Base-by-base conservation (phyloP, 2,888 invertebrate genomes). In the Stenotaenia linearis region DNA sequence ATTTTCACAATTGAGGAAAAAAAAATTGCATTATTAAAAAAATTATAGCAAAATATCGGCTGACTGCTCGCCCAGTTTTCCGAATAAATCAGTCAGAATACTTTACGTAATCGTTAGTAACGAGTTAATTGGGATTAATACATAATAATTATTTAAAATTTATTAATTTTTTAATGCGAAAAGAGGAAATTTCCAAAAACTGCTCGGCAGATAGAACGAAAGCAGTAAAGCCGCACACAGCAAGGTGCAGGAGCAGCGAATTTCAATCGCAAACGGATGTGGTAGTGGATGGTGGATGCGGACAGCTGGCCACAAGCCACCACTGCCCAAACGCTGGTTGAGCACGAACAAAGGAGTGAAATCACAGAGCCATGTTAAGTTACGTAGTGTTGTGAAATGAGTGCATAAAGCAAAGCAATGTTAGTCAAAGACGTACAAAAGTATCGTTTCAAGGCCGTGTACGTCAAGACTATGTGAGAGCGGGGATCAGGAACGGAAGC, bases 231-330 rank as follows among this genome's bases (percentile, higher is more conserved):
- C 69, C 69, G 50, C 69, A 69, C 69, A 69, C 15, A 28, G 23
- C 69, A 69, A 28, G 69, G 69, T 28, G 25, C 69, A 28, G 25
- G 69, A 23, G 69, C 50, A 50, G 50, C 50, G n/a, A 50, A 50
- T n/a, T 4, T n/a, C 50, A 18, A 50, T 50, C 69, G 69, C 69
- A 12, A 69, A 12, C 69, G 69, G 69, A 69, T 69, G 69, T 69
- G 69, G 69, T 69, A n/a, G 4, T 28, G 69, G 69, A 69, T 23
- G 15, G 69, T 25, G 69, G 69, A 69, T 69, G 69, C 69, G 69
- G 69, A 69, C 69, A 69, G 69, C 69, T 69, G 69, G 69, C 69
- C 69, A 69, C 69, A 69, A 69, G 69, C 69, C 69, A 69, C 69
- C 45, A 69, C 28, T 69, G 69, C 25, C 50, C 69, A 69, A 45